A percentile compares a stretch with the other conserved stretches of the same genome.
Conservation (phyloP, 2,888 invertebrate genomes). For the Laspeyria flexula region DNA sequence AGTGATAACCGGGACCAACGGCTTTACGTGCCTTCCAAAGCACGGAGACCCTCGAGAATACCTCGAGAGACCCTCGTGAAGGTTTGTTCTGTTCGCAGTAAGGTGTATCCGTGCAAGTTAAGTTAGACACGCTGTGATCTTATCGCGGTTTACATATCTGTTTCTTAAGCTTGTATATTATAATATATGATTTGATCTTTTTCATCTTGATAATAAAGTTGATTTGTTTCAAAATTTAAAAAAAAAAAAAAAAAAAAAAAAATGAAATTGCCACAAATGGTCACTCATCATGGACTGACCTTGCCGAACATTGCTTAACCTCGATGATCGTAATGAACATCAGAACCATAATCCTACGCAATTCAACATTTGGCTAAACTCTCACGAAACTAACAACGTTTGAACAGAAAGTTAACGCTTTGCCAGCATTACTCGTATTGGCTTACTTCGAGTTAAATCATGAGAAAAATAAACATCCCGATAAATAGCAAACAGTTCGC, state of each 20-base stretch:
- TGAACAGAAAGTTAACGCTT: conserved; percentile 5
- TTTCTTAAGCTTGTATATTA: conserved; percentile 77
- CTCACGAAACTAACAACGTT: too few species aligned
- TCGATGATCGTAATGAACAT: too few species aligned
- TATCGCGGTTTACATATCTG: conserved; percentile 67
- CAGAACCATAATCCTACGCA: too few species aligned
- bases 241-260: too few species aligned
- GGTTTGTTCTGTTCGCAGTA: conserved; percentile 39
- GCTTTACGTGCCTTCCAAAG: too few species aligned
- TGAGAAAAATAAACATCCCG: conserved; percentile 8
- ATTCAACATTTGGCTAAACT: too few species aligned
- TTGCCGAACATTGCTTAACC: too few species aligned
- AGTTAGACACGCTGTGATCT: conserved; percentile 33
- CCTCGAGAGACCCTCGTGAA: too few species aligned
- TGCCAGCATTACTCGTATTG: conserved; percentile 9
- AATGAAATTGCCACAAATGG: too few species aligned
- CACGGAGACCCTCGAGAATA: too few species aligned
- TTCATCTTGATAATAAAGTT: conserved; percentile 86
- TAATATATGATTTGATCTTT: conserved; percentile 83
- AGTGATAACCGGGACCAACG: too few species aligned
- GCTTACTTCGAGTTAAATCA: conserved; percentile 10
- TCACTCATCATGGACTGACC: too few species aligned
- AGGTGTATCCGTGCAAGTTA: conserved; percentile 49
- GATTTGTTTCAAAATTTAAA: conserved; percentile 86
- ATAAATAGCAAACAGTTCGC: conserved; percentile 13